A percentile compares a stretch with the other conserved stretches of the same genome.
phyloP scores from a whole-genome alignment of 2,888 invertebrate genomes.

The Melangyna quadrimaculata region DNA sequence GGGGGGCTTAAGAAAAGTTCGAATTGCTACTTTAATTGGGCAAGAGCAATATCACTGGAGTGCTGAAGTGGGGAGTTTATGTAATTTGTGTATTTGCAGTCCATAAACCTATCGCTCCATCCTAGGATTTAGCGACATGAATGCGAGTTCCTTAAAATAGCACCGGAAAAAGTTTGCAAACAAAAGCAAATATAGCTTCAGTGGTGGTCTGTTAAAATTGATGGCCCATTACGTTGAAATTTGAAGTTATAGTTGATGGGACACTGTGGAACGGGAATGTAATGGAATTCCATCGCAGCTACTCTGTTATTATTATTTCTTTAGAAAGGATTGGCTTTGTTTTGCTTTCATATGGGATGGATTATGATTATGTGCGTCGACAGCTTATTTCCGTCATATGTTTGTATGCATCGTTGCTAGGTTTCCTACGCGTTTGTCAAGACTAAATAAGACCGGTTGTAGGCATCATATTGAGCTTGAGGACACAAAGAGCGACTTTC shows the following conservation, averaged over 20 bases:
- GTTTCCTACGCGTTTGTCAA: conserved; percentile 14
- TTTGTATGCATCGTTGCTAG: background rate
- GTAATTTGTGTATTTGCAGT: background rate
- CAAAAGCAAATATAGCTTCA: conserved; percentile 40
- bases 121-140: background rate
- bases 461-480: background rate
- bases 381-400: conserved; percentile 45
- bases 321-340: conserved; percentile 49
- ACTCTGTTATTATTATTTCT: conserved; percentile 10
- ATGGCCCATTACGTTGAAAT: conserved; percentile 3
- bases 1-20: background rate
- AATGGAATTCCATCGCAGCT: conserved; percentile 10
- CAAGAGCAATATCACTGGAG: conserved; percentile 53
- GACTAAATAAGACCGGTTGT: conserved; percentile 15
- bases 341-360: conserved; percentile 3
- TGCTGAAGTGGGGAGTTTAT: background rate
- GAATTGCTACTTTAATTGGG: conserved; percentile 31
- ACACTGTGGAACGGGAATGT: background rate
- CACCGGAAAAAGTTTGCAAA: conserved; percentile 3
- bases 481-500: conserved; percentile 31
- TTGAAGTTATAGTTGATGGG: background rate
- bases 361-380: conserved; percentile 42
- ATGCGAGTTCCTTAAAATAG: background rate
- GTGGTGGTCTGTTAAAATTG: conserved; percentile 5
- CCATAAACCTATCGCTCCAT: conserved; percentile 26